These are phyloP conservation scores for Platysternon megacephalum DNA, from an alignment of 2,113 vertebrate species.

Conservation along the genomic window DNA sequence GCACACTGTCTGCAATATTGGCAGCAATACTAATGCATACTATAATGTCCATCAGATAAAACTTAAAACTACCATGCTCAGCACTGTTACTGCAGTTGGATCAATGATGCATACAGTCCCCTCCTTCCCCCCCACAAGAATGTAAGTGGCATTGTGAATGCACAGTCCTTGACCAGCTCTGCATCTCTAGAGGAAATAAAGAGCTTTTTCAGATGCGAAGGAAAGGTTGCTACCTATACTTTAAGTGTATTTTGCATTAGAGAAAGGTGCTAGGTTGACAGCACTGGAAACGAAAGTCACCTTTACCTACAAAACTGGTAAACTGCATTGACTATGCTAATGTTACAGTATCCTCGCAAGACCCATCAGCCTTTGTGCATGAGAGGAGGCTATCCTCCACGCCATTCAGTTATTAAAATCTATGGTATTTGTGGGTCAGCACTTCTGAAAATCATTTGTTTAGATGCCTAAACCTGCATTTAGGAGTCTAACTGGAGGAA, in stretches of 20 bases:
- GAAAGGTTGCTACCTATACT: rapidly evolving
- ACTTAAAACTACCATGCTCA: neutral
- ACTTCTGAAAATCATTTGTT: neutral
- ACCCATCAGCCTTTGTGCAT: neutral
- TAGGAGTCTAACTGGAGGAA: slow-evolving; percentile 9
- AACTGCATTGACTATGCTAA: neutral
- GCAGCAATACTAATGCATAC: neutral
- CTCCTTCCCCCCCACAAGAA: neutral
- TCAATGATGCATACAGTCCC: neutral
- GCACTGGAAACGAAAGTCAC: neutral
- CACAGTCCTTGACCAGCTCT: neutral
- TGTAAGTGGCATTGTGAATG: neutral
- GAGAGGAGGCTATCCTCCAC: neutral
- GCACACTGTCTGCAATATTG: neutral
- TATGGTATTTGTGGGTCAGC: slow-evolving; percentile 51
- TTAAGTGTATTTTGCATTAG: neutral
- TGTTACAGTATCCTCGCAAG: neutral
- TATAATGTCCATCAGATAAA: neutral
- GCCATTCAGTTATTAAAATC: neutral
- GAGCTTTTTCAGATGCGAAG: neutral
- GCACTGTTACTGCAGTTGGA: neutral
- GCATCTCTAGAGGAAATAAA: neutral
- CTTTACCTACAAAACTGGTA: neutral
- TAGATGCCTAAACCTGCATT: neutral
- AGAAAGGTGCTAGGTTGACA: neutral